phyloP scores from a whole-genome alignment of 2,888 invertebrate species.

The Lobophora halterata region DNA sequence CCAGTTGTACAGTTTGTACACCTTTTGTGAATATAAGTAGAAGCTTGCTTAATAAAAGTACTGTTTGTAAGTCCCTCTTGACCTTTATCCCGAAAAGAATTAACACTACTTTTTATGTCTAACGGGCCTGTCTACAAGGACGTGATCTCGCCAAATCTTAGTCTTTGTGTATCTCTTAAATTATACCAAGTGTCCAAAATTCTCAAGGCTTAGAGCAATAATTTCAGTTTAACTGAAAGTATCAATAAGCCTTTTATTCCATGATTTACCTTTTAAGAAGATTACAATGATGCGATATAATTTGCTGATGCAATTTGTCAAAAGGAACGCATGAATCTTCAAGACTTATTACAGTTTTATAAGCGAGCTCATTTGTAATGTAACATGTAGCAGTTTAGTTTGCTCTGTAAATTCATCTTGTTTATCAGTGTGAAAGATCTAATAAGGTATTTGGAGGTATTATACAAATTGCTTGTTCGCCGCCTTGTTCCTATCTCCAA shows the following conservation, averaged over 20 bases:
- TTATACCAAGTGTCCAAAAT: constrained; percentile 20
- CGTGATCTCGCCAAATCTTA: constrained; percentile 20
- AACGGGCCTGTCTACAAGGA: constrained; percentile 17
- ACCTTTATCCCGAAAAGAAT: constrained; percentile 6
- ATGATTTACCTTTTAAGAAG: constrained; percentile 41
- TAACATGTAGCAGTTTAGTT: constrained; percentile 35
- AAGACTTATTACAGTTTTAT: constrained; percentile 24
- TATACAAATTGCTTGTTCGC: constrained; percentile 68
- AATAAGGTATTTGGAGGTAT: constrained; percentile 57
- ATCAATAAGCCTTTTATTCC: constrained; percentile 37
- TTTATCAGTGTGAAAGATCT: constrained; percentile 55
- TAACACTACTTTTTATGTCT: constrained; percentile 24
- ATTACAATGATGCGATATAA: constrained; percentile 42
- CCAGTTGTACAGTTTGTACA: no score
- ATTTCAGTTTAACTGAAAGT: constrained; percentile 32
- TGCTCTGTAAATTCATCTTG: constrained; percentile 43
- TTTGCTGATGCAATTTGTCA: constrained; percentile 39
- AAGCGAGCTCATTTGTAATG: constrained; percentile 22
- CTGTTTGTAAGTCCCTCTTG: constrained; percentile 4
- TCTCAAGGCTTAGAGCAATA: constrained; percentile 31
- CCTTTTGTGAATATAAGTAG: no score
- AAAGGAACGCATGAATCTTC: constrained; percentile 14
- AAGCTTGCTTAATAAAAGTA: no score
- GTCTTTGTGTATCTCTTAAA: constrained; percentile 22
- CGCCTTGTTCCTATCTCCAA: constrained; percentile 56